Base-by-base conservation (phyloP, 2,888 invertebrate genomes). In the Clusia tigrina region DNA sequence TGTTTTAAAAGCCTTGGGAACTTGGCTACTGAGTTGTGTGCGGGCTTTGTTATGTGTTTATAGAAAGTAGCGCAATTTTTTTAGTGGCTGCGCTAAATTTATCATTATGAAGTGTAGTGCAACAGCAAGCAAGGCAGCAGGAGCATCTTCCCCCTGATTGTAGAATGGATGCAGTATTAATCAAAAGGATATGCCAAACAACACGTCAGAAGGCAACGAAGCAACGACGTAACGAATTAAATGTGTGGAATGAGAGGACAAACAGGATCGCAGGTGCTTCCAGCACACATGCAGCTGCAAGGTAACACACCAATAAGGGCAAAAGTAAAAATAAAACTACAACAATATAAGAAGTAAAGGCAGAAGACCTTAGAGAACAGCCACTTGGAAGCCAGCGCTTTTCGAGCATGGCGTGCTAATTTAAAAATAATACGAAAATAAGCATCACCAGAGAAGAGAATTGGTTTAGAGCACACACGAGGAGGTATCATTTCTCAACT, bases 141-240 rank as follows among this genome's bases (percentile, higher is more conserved):
- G n/a, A n/a, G n/a, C n/a, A n/a, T n/a, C n/a, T n/a, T n/a, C n/a
- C n/a, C n/a, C n/a, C n/a, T n/a, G n/a, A n/a, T n/a, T n/a, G n/a
- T n/a, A n/a, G n/a, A n/a, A n/a, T n/a, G n/a, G n/a, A n/a, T n/a
- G n/a, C n/a, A n/a, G n/a, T n/a, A n/a, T 60, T 51, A 48, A 48
- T 60, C 48, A 42, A 60, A 60, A 60, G 55, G 55, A 60, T 60
- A 46, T 51, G 48, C 26, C 46, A 23, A n/a, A 12, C 32, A 42
- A 42, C 12, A 17, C 9, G 54, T 24, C 51, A 60, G 23, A 24
- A 25, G 25, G 22, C 53, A 54, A 54, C 10, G 25, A 23, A 53
- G 25, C 42, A 22, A 59, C 51, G 17, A 53, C 26, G 38, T 38
- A 22, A 18, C 23, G 42, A 51, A 25, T 32, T 15, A 22, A 38